Evolutionary conservation across 2,797 vertebrate species (phyloP).

Genomic region (Rhabdomys pumilio): DNA sequence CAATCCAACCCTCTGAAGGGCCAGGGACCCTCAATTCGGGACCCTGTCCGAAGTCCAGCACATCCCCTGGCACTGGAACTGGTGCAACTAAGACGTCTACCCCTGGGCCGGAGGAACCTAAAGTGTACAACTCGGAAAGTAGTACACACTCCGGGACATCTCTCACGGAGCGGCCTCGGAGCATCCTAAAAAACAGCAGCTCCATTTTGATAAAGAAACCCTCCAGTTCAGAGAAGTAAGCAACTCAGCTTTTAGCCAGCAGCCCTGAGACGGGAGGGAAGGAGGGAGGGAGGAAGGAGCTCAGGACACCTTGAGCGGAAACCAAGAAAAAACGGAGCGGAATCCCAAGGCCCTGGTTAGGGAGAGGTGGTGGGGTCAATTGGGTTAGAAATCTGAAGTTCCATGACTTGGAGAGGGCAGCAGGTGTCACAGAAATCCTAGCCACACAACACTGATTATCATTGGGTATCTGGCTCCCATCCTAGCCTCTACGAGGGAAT

Average conservation of each 20-base stretch:
- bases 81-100: background rate
- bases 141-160: background rate
- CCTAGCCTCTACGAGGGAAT: background rate
- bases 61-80: constrained; percentile 38
- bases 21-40: background rate
- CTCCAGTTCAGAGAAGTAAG: constrained; percentile 53
- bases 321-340: background rate
- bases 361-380: background rate
- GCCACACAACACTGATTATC: background rate
- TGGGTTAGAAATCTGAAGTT: background rate
- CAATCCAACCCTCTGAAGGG: background rate
- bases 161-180: constrained; percentile 54
- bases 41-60: background rate
- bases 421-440: background rate
- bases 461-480: background rate
- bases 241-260: background rate
- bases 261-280: background rate
- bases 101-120: background rate
- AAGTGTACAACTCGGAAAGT: background rate
- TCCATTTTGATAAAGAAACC: constrained; percentile 20
- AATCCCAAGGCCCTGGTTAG: background rate
- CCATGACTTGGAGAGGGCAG: background rate
- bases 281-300: background rate
- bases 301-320: background rate
- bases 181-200: constrained; percentile 78